Evolutionary conservation across 2,797 vertebrate genomes (phyloP), one percentile per base, ranked within the genome.

Genomic region (Mallotus villosus): DNA sequence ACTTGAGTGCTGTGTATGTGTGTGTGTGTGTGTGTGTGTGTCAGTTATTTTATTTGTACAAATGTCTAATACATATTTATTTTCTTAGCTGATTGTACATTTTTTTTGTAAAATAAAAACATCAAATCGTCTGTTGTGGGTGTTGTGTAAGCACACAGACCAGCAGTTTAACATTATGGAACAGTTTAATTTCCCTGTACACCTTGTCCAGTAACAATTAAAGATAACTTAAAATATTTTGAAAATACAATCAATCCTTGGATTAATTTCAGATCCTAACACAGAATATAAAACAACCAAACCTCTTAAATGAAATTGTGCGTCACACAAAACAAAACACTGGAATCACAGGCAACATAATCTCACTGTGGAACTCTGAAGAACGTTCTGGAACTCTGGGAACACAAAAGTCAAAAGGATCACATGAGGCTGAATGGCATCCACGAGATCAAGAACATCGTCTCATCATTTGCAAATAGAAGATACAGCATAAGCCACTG

Each of bases 61-160:
- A 79, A 72, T 84, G 22, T 82, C 66, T 68, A 83, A 76, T 84
- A 76, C 16, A 2, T 90, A 91, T 91, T 92, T 91, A 91, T 91
- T 90, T 83, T 76, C 72, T 75, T 81, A 84, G 64, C 17, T 41
- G 46, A 60, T 2, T 87, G 73, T 84, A 72, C 46, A 75, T 75
- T 79, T 76, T 53, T 53, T 49, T 82, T 83, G 85, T 74, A 85
- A 82, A 87, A 90, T 88, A 89, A 90, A 87, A 88, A 84, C 5
- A 70, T 25, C 59, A 32, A 72, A 53, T 51, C 60, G 68, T 53
- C 59, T 61, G 34, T 22, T n/a, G 21, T 12, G 21, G 4, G 32
- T 5, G n/a, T 60, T 63, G 1, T 34, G n/a, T 8, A 19, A 21
- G 2, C 61, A 32, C 19, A 51, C 46, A 61, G 5, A 53, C 22